Evolutionary conservation across 2,113 vertebrate genomes (phyloP), one percentile per base, ranked within the genome.

Genomic region (Rhinoderma darwinii): DNA sequence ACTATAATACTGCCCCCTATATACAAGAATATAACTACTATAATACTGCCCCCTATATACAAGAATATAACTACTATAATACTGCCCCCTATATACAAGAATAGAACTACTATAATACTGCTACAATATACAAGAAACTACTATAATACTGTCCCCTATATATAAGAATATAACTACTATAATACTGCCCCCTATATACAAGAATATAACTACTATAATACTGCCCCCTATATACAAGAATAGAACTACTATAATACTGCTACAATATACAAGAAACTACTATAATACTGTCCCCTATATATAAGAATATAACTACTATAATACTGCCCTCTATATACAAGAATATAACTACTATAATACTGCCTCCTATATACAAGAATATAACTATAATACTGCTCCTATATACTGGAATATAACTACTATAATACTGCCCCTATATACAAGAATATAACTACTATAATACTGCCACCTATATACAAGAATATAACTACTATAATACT

Each of bases 1-100:
- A n/a, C n/a, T n/a, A n/a, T n/a, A n/a, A n/a, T n/a, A n/a, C n/a
- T n/a, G n/a, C n/a, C n/a, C n/a, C n/a, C n/a, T n/a, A n/a, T n/a
- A n/a, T n/a, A n/a, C n/a, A n/a, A n/a, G 66, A 70, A 70, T 70
- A 70, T 70, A 70, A 70, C 66, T 70, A 37, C 66, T 70, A 70
- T 70, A 70, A 70, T 70, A 70, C 66, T 70, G 32, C 66, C 66
- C 6, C 17, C 66, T 70, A 70, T 70, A 1, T 70, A 35, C 66
- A 70, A 37, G 66, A 70, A 70, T 70, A 70, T 70, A 70, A 70
- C 66, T 70, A 70, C 66, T 37, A 70, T 70, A 70, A 70, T 70
- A 70, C 66, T 70, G 30, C 66, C 10, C n/a, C 66, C 66, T 70
- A 70, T 70, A 15, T 70, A 70, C 66, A 70, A 70, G 66, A 70